Evolutionary conservation across 2,797 vertebrate species (phyloP).

Genomic region (Oophaga sylvatica): DNA sequence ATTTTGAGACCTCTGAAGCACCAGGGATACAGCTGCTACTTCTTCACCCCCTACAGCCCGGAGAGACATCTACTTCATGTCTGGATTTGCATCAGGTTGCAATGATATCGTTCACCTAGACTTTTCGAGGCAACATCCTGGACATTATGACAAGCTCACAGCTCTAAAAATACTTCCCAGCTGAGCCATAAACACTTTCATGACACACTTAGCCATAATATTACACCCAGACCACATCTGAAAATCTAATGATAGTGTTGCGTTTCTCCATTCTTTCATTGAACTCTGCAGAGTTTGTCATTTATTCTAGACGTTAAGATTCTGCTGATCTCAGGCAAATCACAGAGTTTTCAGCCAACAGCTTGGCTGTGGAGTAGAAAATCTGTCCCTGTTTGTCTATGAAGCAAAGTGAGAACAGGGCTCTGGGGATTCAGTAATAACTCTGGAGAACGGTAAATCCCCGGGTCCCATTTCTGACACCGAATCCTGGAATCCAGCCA

Average conservation of each 20-base stretch:
- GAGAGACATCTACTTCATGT: background rate
- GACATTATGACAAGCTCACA: conserved; percentile 26
- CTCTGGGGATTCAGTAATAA: conserved; percentile 18
- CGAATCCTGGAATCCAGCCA: conserved; percentile 6
- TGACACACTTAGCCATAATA: conserved; percentile 60
- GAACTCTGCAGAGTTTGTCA: conserved; percentile 53
- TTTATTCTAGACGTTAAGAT: conserved; percentile 44
- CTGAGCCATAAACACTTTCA: conserved; percentile 58
- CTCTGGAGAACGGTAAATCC: conserved; percentile 43
- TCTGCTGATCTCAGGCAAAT: conserved; percentile 53
- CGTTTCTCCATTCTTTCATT: conserved; percentile 52
- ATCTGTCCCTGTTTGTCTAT: conserved; percentile 29
- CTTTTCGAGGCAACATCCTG: conserved; percentile 19
- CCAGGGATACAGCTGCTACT: background rate
- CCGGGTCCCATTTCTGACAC: conserved; percentile 30
- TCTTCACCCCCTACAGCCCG: background rate
- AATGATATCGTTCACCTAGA: conserved; percentile 3
- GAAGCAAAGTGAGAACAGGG: background rate
- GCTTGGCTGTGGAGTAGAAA: conserved; percentile 14
- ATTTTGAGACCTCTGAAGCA: background rate
- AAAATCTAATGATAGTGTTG: conserved; percentile 58
- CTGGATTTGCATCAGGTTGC: background rate
- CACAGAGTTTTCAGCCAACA: conserved; percentile 25
- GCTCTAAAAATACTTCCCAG: conserved; percentile 58
- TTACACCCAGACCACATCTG: conserved; percentile 59